Evolutionary conservation across 2,113 vertebrate genomes (phyloP), one percentile per base, ranked within the genome.

Genomic region (Piprites chloris): DNA sequence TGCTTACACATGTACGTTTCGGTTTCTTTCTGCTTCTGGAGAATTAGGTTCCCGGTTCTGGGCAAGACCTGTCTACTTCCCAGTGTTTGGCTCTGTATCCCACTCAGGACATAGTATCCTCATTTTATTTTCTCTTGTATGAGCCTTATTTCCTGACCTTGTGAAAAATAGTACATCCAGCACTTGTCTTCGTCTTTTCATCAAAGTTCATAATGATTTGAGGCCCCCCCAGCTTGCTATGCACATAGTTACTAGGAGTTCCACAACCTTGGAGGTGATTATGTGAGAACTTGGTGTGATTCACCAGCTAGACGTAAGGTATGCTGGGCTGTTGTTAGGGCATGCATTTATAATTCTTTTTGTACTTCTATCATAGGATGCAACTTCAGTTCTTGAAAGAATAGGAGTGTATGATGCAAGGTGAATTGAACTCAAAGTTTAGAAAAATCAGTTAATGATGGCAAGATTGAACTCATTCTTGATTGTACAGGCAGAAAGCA

Each of bases 381-480:
- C 52, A 93, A 74, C 85, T 95, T 63, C 80, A 89, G n/a, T 95
- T 93, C 87, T 94, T 92, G 71, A 95, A 95, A 63, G 63, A 18
- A 81, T 41, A 82, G 66, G 69, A 87, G 18, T 24, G n/a, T 73
- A 35, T 87, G 80, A 81, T 96, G 71, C 94, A 95, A 94, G 49
- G 68, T 95, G 92, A 89, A 91, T 91, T 81, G 33, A 88, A 59
- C 21, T 3, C 62, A 94, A 89, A 95, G 94, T 94, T 98, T 65
- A 42, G 65, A 95, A 92, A 95, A 95, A 92, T 95, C 92, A 85
- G 0, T 87, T 95, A 73, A 77, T 79, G 79, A 66, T 52, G 46
- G 69, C 80, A 91, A 92, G 88, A 75, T 79, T 89, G 85, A 97
- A 94, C 68, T 96, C 20, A 67, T 89, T 97, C 79, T 93, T 97